Base-by-base conservation (phyloP, 2,797 vertebrate species). In the Phaenicophaeus curvirostris region DNA sequence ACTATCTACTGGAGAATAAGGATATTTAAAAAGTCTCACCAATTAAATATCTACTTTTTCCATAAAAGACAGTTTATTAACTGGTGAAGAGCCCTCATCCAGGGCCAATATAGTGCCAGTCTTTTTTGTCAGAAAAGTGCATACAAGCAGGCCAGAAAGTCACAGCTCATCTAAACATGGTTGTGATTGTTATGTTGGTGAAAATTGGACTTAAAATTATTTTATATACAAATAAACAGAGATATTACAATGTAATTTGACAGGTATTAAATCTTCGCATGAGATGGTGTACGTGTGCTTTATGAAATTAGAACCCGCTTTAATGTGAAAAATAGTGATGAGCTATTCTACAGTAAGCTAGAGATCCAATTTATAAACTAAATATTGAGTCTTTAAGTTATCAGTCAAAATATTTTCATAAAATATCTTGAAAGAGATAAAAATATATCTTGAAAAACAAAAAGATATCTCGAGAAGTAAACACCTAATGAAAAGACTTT, bases 201-300 rank as follows among this genome's bases (percentile, higher is more conserved):
- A n/a, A n/a, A n/a, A n/a, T n/a, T n/a, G n/a, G n/a, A n/a, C n/a
- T n/a, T n/a, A n/a, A n/a, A n/a, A n/a, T n/a, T n/a, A n/a, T n/a
- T n/a, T n/a, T n/a, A n/a, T n/a, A n/a, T n/a, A n/a, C n/a, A n/a
- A n/a, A n/a, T n/a, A n/a, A n/a, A n/a, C n/a, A n/a, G n/a, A n/a
- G n/a, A n/a, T n/a, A n/a, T n/a, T n/a, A n/a, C n/a, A n/a, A n/a
- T n/a, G n/a, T n/a, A n/a, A n/a, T n/a, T n/a, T n/a, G n/a, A n/a
- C n/a, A n/a, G n/a, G n/a, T n/a, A n/a, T n/a, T n/a, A n/a, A n/a
- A n/a, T n/a, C n/a, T n/a, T 33, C 69, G 37, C 25, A 27, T 42
- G 35, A 66, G 53, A 17, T 5, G 8, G 14, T 31, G 25, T 6
- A 11, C 48, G 33, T 0, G 2, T 15, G 11, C 30, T 51, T 8